Percentiles rank a stretch among this genome's conserved stretches.
Conservation (phyloP, 1,140 invertebrate species). For the Drosophila kanapiae region DNA sequence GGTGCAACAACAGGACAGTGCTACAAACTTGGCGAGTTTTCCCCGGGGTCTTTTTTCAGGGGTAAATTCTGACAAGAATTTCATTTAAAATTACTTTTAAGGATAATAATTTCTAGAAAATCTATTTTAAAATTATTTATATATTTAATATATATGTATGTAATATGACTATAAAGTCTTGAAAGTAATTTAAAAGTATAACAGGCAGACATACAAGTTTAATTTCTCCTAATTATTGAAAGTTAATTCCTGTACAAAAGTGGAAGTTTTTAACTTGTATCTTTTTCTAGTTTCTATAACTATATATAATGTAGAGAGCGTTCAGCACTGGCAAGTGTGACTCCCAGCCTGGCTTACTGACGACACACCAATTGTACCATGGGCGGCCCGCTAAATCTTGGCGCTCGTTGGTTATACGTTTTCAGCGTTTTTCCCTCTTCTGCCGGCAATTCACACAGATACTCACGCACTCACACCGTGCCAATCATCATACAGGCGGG, state of each 20-base stretch:
- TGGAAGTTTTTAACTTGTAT: too few relatives aligned
- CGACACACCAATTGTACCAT: slow-evolving; percentile 41
- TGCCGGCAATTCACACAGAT: slow-evolving; percentile 27
- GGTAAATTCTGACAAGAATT: background rate
- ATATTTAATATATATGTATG: too few relatives aligned
- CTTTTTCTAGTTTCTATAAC: background rate
- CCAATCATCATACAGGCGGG: slow-evolving; percentile 43
- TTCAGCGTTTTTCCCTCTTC: slow-evolving; percentile 46
- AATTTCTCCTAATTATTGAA: too few relatives aligned
- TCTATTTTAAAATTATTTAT: too few relatives aligned
- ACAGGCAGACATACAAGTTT: too few relatives aligned
- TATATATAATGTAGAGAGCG: background rate
- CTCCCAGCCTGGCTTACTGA: slow-evolving; percentile 33
- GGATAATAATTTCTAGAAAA: too few relatives aligned
- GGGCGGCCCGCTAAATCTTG: slow-evolving; percentile 44
- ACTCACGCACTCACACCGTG: slow-evolving; percentile 22
- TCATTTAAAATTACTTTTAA: background rate
- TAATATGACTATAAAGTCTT: too few relatives aligned
- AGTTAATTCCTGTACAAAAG: background rate
- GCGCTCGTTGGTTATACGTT: slow-evolving; percentile 52
- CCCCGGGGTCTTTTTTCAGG: background rate
- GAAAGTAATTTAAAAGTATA: too few relatives aligned
- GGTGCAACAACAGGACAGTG: slow-evolving; percentile 11
- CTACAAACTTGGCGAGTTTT: background rate
- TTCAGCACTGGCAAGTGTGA: slow-evolving; percentile 13